Evolutionary conservation across 2,888 invertebrate genomes (phyloP), one percentile per base, ranked within the genome.

Genomic region (Falcaria lacertinaria): DNA sequence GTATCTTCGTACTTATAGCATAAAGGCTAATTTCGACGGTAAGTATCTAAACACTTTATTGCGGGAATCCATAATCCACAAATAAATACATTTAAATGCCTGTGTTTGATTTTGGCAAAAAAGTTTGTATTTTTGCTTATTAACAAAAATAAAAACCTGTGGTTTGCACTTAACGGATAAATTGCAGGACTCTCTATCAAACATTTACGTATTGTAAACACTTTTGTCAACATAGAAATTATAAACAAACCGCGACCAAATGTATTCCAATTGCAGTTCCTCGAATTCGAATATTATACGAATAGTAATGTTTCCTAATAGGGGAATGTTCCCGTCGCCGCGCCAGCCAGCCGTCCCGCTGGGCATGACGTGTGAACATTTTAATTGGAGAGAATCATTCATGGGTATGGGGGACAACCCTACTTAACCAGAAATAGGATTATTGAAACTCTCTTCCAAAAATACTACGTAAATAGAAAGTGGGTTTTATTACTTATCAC

Each of bases 281-380:
- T 65, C 64, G 59, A 66, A 63, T 52, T 38, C 41, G 39, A 62
- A 57, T 57, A 65, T 61, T 52, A 54, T 48, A 47, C 39, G 40
- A 48, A 50, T 60, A 48, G 52, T 64, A 51, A 62, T 37, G 22
- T 22, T 34, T 14, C 37, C 37, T 37, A 37, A 25, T 37, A 25
- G 6, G 37, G 25, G 37, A 37, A 37, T 37, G 37, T 22, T 37
- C 37, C 8, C 15, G 22, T 7, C 8, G 13, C 22, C 22, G 22
- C 14, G 11, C 47, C 51, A 49, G 46, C 50, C 50, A 51, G 47
- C 62, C 60, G 50, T 69, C 85, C 86, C 82, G 82, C 83, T 68
- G 85, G 41, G 85, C 54, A 45, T 59, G 71, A 87, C 77, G 88
- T 88, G 88, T 87, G 88, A 87, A 87, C 80, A 79, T 72, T 85